Conservation (phyloP, 2,113 vertebrate genomes). For the Cyanoderma ruficeps region DNA sequence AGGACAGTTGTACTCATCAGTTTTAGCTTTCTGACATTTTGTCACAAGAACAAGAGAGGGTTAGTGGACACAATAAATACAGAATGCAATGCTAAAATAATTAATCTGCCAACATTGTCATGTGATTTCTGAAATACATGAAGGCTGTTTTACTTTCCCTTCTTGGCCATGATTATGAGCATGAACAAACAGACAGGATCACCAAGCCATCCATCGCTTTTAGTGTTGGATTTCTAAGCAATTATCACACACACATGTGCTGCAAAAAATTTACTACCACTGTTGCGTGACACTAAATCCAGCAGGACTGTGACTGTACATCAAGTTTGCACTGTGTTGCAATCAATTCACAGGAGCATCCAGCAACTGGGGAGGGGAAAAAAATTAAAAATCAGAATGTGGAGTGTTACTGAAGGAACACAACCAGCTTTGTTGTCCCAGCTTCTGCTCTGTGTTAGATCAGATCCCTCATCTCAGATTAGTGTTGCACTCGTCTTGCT, state of each 20-base stretch:
- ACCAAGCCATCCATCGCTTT: not conserved
- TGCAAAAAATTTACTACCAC: not conserved
- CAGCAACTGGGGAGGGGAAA: not conserved
- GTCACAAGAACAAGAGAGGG: not conserved
- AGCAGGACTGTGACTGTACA: not conserved
- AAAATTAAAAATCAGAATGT: not conserved
- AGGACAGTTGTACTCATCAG: not conserved
- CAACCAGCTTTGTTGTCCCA: not conserved
- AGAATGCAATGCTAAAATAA: not conserved
- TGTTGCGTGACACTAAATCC: not conserved
- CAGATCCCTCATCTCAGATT: not conserved
- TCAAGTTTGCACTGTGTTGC: not conserved
- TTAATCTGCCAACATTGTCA: not conserved
- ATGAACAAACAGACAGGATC: not conserved
- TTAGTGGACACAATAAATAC: not conserved
- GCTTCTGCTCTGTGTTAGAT: not conserved
- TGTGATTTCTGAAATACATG: not conserved
- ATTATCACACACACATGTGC: not conserved
- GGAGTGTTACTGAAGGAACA: not conserved
- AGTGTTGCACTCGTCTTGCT: accelerated
- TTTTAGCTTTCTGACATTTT: not conserved
- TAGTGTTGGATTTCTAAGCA: not conserved
- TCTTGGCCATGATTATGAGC: not conserved
- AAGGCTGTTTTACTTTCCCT: not conserved
- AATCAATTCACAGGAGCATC: not conserved